Evolutionary conservation across 2,113 vertebrate species (phyloP), one percentile per base, ranked within the genome.

Genomic region (Taurulus bubalis): DNA sequence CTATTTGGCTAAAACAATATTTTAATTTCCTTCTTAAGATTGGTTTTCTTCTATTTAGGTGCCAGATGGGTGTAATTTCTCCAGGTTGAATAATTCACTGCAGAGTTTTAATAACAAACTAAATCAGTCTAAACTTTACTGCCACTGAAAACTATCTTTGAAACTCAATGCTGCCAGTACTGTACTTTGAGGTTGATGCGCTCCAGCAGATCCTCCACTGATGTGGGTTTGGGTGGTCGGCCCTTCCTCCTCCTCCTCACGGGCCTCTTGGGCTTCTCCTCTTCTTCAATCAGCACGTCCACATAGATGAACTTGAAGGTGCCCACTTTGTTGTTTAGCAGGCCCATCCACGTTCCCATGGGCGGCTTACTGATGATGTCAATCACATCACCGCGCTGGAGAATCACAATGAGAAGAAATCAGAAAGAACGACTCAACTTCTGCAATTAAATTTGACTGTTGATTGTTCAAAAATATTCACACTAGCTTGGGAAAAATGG

Each of bases 231-330:
- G 20, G 97, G 98, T 0, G 95, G 96, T 78, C 96, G 93, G 79
- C 97, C 96, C 91, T 97, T 98, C 22, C 96, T 96, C 87, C 95
- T 95, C 83, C 97, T 96, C 81, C 97, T 93, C 64, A 96, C 94
- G 0, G 97, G 96, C 28, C 97, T 95, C 82, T 97, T 99, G 0
- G 98, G 98, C 85, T 98, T 99, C 92, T 99, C 97, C 74, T 97
- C 97, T 38, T 98, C 97, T 66, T 99, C 97, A 1, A 87, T 96
- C 70, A 99, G 94, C 70, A 99, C 97, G 0, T 99, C 98, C 94
- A 99, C 97, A 1, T 99, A 99, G 92, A 99, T 99, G 91, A 99
- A 99, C 89, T 99, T 99, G 94, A 99, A 99, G 0, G 98, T 99
- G 79, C 98, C 98, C 18, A 99, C 98, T 87, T 99, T 99, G 93